These are phyloP conservation scores for Heliconius hewitsoni DNA, from an alignment of 1,140 invertebrate genomes.

Conservation along the genomic window DNA sequence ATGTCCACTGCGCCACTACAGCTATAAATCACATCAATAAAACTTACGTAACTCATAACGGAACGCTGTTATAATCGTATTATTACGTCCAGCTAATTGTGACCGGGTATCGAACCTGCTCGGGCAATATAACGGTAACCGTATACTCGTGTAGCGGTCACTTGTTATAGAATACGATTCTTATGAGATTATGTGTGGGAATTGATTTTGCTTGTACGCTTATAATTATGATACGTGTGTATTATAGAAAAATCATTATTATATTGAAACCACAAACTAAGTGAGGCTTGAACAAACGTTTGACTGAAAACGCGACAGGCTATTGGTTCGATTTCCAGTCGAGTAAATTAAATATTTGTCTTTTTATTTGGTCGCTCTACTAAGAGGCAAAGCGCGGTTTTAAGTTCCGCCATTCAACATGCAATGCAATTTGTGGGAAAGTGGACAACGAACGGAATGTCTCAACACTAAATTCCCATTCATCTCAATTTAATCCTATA, in stretches of 20 bases:
- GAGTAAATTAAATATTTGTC: background rate
- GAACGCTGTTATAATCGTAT: constrained; percentile 19
- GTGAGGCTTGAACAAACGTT: too few species aligned
- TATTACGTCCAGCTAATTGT: constrained; percentile 30
- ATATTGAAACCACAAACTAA: too few species aligned
- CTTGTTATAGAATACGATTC: background rate
- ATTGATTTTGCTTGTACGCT: too few species aligned
- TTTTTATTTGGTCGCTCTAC: background rate
- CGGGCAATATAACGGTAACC: constrained; percentile 32
- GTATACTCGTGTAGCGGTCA: background rate
- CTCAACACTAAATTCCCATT: background rate
- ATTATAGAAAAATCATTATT: too few species aligned
- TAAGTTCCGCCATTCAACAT: too few species aligned
- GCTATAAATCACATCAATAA: too few species aligned
- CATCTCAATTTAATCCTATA: too few species aligned
- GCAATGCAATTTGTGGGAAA: too few species aligned
- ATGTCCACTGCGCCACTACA: too few species aligned
- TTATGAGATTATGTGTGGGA: too few species aligned
- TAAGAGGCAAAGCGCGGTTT: background rate
- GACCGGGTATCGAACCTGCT: constrained; percentile 33
- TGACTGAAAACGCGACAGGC: background rate
- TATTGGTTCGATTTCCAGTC: background rate
- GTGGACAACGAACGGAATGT: background rate
- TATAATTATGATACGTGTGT: too few species aligned
- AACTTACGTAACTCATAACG: background rate